phyloP scores from a whole-genome alignment of 2,888 invertebrate species.

The Rhorus exstirpatorius region DNA sequence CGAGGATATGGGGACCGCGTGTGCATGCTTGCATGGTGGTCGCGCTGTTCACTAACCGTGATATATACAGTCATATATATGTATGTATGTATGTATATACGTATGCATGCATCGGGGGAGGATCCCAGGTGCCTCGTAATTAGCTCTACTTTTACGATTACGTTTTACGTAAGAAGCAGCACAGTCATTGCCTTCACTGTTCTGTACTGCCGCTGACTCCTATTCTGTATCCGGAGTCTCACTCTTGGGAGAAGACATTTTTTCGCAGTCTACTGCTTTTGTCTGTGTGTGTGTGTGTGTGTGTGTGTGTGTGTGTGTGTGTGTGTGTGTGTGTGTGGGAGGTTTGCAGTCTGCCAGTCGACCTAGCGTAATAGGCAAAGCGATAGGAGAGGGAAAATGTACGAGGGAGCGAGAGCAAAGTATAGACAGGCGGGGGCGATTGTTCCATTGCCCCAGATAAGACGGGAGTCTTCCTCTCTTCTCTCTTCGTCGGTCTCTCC shows the following conservation, averaged over 20 bases:
- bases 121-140: constrained; percentile 59
- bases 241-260: constrained; percentile 41
- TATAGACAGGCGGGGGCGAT: constrained; percentile 67
- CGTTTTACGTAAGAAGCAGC: constrained; percentile 64
- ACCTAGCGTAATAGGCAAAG: constrained; percentile 59
- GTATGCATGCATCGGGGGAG: constrained; percentile 25
- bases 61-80: neutral
- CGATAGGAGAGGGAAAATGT: constrained; percentile 33
- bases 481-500: constrained; percentile 14
- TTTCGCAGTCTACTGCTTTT: neutral
- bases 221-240: constrained; percentile 46
- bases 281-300: too few relatives aligned
- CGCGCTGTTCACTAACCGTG: constrained; percentile 43
- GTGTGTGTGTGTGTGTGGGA: constrained; percentile 25
- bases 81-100: constrained; percentile 1
- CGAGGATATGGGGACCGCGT: constrained; percentile 30
- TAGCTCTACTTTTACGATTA: constrained; percentile 69
- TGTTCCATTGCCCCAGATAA: constrained; percentile 82
- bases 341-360: constrained; percentile 66
- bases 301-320: constrained; percentile 14
- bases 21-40: constrained; percentile 42
- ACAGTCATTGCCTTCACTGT: constrained; percentile 45
- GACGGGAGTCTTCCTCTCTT: constrained; percentile 64
- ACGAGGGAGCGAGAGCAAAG: constrained; percentile 2
- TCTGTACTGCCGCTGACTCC: constrained; percentile 24